phyloP scores from a whole-genome alignment of 92 coral and sea anemone genomes.

The Porites divaricata region DNA sequence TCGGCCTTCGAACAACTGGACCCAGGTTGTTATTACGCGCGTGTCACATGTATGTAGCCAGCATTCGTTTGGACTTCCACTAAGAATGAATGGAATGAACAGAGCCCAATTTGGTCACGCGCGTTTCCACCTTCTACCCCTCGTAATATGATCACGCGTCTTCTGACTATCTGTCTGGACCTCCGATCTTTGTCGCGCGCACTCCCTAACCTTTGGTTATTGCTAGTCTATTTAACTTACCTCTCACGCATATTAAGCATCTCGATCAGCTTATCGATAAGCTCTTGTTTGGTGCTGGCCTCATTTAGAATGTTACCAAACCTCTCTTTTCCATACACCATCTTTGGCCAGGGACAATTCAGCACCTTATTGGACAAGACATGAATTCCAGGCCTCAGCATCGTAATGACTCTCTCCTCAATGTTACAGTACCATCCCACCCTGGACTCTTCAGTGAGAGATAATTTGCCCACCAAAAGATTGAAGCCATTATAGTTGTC shows the following conservation, averaged over 20 bases:
- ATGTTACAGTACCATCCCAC: conserved; percentile 83
- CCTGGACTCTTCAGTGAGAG: conserved; percentile 41
- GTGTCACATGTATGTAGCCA: no score
- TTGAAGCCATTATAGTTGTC: conserved; percentile 85
- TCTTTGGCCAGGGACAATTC: conserved; percentile 90
- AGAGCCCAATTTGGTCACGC: no score
- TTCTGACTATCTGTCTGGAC: no score
- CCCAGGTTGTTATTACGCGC: no score
- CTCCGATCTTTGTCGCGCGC: no score
- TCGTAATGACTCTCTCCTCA: conserved; percentile 65
- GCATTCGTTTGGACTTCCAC: no score
- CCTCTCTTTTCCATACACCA: conserved; percentile 79
- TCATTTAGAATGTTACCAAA: conserved; percentile 66
- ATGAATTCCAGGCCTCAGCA: conserved; percentile 77
- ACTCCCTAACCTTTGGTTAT: no score
- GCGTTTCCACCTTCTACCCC: no score
- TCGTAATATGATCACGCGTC: no score
- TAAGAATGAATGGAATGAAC: no score
- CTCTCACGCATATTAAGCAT: conserved; percentile 76
- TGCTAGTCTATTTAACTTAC: conserved; percentile 31
- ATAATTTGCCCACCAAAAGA: conserved; percentile 78
- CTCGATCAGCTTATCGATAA: conserved; percentile 64
- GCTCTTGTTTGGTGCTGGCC: conserved; percentile 54
- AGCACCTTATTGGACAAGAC: conserved; percentile 81
- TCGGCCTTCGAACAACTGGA: no score